Evolutionary conservation across 2,888 invertebrate species (phyloP).

Genomic region (Drosophila seclusa): DNA sequence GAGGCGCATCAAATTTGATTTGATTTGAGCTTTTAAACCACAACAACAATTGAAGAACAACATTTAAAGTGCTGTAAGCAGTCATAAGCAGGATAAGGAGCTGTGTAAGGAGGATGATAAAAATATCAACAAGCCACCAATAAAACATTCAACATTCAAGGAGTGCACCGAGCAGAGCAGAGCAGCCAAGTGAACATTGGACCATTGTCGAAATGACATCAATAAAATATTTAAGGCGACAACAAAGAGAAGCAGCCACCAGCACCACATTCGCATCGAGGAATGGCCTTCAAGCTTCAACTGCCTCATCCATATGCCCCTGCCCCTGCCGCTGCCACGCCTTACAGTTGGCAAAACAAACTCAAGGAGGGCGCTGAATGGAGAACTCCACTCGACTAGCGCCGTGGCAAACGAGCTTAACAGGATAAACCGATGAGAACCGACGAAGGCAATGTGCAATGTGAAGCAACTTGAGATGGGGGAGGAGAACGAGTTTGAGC

Average conservation of each 20-base stretch:
- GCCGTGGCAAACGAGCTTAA: constrained; percentile 70
- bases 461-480: not conserved
- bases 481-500: not conserved
- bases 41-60: constrained; percentile 36
- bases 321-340: not conserved
- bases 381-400: constrained; percentile 57
- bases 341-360: constrained; percentile 42
- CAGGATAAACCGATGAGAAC: constrained; percentile 62
- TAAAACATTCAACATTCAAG: constrained; percentile 58
- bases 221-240: constrained; percentile 74
- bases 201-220: constrained; percentile 76
- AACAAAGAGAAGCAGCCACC: constrained; percentile 48
- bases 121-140: constrained; percentile 71
- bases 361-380: constrained; percentile 33
- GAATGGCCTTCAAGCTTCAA: constrained; percentile 55
- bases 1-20: constrained; percentile 62
- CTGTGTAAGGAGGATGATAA: constrained; percentile 51
- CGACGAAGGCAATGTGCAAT: constrained; percentile 23
- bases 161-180: constrained; percentile 25
- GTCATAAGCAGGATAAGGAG: constrained; percentile 31
- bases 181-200: constrained; percentile 66
- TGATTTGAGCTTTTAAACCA: constrained; percentile 54
- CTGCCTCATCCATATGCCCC: constrained; percentile 11
- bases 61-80: constrained; percentile 56
- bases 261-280: constrained; percentile 34